Conservation (phyloP, 2,888 invertebrate genomes). For the Sarcophaga carnaria region DNA sequence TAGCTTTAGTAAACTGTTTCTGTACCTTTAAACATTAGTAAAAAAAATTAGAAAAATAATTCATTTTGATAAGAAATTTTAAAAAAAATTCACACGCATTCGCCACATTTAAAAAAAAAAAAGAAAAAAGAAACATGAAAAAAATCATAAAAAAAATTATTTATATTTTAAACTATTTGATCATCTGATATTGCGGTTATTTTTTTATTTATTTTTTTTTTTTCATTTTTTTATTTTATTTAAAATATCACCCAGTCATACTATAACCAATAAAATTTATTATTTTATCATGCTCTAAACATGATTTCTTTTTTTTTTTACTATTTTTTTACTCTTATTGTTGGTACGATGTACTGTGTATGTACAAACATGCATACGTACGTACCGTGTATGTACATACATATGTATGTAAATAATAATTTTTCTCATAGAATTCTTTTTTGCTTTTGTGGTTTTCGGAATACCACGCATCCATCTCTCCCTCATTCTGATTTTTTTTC, state of each 20-base stretch:
- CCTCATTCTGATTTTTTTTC: slow-evolving; percentile 7
- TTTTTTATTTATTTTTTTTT: slow-evolving; percentile 12
- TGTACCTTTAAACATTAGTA: too few relatives aligned
- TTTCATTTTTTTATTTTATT: slow-evolving; percentile 6
- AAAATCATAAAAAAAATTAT: too few relatives aligned
- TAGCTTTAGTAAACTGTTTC: too few relatives aligned
- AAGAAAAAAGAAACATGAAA: too few relatives aligned
- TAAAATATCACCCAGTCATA: neutral
- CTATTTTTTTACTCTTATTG: neutral
- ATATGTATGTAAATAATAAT: slow-evolving; percentile 19
- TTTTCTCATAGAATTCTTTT: slow-evolving; percentile 61
- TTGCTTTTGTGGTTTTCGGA: slow-evolving; percentile 56
- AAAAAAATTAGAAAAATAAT: neutral
- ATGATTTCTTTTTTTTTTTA: slow-evolving; percentile 2
- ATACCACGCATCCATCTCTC: slow-evolving; percentile 54
- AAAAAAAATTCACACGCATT: slow-evolving; percentile 25
- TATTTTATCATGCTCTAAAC: slow-evolving; percentile 19
- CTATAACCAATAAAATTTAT: slow-evolving; percentile 7
- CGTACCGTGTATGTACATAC: neutral
- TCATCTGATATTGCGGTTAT: slow-evolving; percentile 49
- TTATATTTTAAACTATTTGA: slow-evolving; percentile 9
- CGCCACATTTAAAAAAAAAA: neutral
- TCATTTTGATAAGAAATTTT: slow-evolving; percentile 39
- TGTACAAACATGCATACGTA: too few relatives aligned
- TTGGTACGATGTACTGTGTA: too few relatives aligned